These are phyloP conservation scores for Tetranychus urticae DNA, from an alignment of 1,140 invertebrate genomes.

Conservation along the genomic window DNA sequence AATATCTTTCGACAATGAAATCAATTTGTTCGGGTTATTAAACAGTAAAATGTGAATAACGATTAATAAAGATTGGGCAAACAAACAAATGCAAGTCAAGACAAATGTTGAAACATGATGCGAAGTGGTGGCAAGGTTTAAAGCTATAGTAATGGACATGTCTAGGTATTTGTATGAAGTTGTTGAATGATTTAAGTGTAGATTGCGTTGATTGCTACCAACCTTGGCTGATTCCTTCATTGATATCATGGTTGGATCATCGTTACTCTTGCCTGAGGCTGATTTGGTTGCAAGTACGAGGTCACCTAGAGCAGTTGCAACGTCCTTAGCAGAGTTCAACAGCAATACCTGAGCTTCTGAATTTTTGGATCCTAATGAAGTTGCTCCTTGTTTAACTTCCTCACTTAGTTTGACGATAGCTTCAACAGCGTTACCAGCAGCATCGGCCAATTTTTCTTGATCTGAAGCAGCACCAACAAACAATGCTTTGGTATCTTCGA, in stretches of 20 bases:
- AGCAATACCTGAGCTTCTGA: slow-evolving; percentile 90
- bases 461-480: slow-evolving; percentile 77
- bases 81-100: too few relatives aligned
- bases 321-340: slow-evolving; percentile 93
- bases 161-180: too few relatives aligned
- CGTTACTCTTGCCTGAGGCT: slow-evolving; percentile 75
- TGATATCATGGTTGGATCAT: slow-evolving; percentile 81
- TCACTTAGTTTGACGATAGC: slow-evolving; percentile 90
- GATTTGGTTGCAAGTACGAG: slow-evolving; percentile 90
- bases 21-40: too few relatives aligned
- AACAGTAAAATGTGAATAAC: too few relatives aligned
- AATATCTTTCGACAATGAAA: too few relatives aligned
- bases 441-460: slow-evolving; percentile 82
- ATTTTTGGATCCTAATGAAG: slow-evolving; percentile 74
- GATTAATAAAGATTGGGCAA: too few relatives aligned
- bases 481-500: slow-evolving; percentile 94
- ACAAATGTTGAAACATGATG: too few relatives aligned
- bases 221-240: slow-evolving; percentile 96
- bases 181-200: too few relatives aligned
- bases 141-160: too few relatives aligned
- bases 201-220: slow-evolving; percentile 17
- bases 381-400: slow-evolving; percentile 86
- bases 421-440: slow-evolving; percentile 84
- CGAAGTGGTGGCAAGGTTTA: too few relatives aligned
- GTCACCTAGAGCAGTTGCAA: slow-evolving; percentile 80